Conservation (phyloP, 2,888 invertebrate species). For the Apomyelois bistriatella region DNA sequence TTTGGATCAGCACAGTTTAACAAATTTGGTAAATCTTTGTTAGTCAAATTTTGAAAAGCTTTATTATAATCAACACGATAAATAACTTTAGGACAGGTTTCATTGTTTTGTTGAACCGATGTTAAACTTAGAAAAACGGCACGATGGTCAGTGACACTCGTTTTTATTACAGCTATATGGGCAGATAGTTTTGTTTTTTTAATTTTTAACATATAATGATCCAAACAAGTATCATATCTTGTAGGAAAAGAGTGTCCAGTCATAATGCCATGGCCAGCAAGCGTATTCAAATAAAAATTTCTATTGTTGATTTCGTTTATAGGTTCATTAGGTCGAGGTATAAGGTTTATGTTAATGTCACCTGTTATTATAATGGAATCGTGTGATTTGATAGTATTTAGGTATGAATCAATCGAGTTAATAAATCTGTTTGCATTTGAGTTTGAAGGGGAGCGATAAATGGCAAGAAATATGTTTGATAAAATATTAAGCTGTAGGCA, state of each 20-base stretch:
- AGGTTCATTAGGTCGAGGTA: not conserved
- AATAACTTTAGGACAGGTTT: not conserved
- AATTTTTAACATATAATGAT: constrained; percentile 6
- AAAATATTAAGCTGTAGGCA: not conserved
- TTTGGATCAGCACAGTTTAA: not conserved
- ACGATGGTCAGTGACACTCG: not conserved
- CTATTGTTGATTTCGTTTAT: not conserved
- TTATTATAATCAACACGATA: not conserved
- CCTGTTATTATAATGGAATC: not conserved
- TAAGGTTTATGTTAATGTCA: constrained; percentile 2
- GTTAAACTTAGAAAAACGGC: not conserved
- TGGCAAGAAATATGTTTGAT: not conserved
- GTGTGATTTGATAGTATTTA: not conserved
- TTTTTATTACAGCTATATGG: not conserved
- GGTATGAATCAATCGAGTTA: not conserved
- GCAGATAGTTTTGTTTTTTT: not conserved
- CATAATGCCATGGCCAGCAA: not conserved
- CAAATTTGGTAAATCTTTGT: not conserved
- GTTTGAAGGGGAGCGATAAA: too few species aligned
- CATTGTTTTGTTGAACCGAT: not conserved
- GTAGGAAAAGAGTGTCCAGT: not conserved
- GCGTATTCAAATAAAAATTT: not conserved
- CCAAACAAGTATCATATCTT: not conserved
- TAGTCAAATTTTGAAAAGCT: not conserved
- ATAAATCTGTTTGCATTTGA: not conserved